Percentiles rank a stretch among this genome's conserved stretches.
Conservation (phyloP, 2,888 invertebrate species). For the Aspidiotus rigidus region DNA sequence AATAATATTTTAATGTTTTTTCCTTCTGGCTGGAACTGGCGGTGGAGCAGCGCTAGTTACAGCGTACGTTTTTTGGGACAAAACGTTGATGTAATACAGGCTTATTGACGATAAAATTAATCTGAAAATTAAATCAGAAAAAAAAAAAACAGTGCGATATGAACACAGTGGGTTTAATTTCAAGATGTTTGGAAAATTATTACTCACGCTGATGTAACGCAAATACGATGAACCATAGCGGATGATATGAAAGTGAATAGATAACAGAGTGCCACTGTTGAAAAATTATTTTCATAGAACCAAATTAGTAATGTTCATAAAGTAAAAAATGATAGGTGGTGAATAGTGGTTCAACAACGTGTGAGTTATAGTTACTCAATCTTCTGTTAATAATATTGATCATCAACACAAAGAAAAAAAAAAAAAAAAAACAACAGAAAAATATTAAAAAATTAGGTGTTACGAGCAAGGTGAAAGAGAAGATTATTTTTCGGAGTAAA, state of each 20-base stretch:
- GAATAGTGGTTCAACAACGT: neutral
- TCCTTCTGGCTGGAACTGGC: constrained; percentile 15
- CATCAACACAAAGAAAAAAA: too few relatives aligned
- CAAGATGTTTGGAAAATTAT: neutral
- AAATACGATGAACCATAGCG: constrained; percentile 83
- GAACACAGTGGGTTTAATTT: neutral
- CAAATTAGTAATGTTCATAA: neutral
- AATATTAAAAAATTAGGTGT: too few relatives aligned
- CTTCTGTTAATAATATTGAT: too few relatives aligned
- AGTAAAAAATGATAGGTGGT: neutral
- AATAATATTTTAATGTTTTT: constrained; percentile 12
- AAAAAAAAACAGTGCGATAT: neutral
- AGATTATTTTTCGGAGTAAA: too few relatives aligned
- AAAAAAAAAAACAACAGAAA: too few relatives aligned
- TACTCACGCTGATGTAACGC: constrained; percentile 60
- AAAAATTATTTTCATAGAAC: constrained; percentile 10
- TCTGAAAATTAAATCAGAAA: constrained; percentile 48
- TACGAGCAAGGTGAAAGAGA: too few relatives aligned
- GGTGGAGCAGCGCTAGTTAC: constrained; percentile 18
- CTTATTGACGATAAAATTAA: constrained; percentile 72
- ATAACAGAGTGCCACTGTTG: constrained; percentile 61
- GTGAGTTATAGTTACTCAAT: too few relatives aligned
- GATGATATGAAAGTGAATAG: constrained; percentile 68
- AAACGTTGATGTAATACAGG: constrained; percentile 79
- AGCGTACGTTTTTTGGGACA: constrained; percentile 57